Evolutionary conservation across 1,140 invertebrate genomes (phyloP), one percentile per base, ranked within the genome.

Genomic region (Chelonus insularis): DNA sequence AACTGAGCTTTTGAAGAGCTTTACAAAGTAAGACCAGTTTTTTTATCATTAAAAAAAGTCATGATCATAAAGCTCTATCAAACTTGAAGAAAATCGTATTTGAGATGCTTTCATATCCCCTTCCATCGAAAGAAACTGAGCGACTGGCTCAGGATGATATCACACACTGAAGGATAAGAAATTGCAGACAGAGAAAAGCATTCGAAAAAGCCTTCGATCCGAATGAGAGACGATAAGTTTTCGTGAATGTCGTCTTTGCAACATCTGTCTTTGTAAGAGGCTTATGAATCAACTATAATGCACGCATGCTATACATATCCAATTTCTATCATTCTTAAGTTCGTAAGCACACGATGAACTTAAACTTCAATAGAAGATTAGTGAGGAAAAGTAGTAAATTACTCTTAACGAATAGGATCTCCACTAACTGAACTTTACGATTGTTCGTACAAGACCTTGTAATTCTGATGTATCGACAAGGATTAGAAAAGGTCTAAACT

Each of bases 391-490:
- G 18, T 43, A 18, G 12, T 43, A 43, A 16, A 16, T 43, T 43
- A 16, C 41, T 43, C 16, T 43, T 16, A 43, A 18, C 41, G 41
- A 43, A 57, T 39, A 47, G 66, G 65, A 29, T 29, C 25, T 69
- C 63, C 58, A n/a, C n/a, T n/a, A n/a, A n/a, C n/a, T n/a, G n/a
- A n/a, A n/a, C n/a, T n/a, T n/a, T n/a, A n/a, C n/a, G n/a, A n/a
- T n/a, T n/a, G n/a, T n/a, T n/a, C n/a, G n/a, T n/a, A n/a, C n/a
- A n/a, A n/a, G n/a, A n/a, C n/a, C 41, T 41, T 4, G 57, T 70
- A 71, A 71, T 60, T 51, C 69, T 71, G 68, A 71, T 68, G 45
- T 70, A 71, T 71, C 48, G 64, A 34, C 25, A 21, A 16, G 68
- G 66, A 71, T 71, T 68, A 71, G 21, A 50, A 61, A 50, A 60